These are phyloP conservation scores for Bicyclus anynana DNA, from an alignment of 1,140 invertebrate species.

Conservation along the genomic window DNA sequence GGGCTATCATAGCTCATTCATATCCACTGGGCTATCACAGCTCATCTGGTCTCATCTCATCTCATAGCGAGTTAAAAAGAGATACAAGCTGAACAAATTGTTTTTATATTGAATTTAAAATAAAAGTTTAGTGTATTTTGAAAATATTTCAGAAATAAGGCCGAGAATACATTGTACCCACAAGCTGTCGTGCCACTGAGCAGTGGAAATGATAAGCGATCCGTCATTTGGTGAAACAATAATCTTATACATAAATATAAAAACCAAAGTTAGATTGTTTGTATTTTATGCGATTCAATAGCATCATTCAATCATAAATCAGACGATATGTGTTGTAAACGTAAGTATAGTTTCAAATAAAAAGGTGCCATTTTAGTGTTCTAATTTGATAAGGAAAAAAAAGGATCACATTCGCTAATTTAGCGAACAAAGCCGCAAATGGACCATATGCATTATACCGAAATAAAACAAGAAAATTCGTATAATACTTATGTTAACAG, in stretches of 20 bases:
- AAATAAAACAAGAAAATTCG: constrained; percentile 9
- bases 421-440: constrained; percentile 1
- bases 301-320: too few relatives aligned
- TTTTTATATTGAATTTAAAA: background rate
- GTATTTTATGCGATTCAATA: too few relatives aligned
- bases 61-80: too few relatives aligned
- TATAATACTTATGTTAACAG: constrained; percentile 12
- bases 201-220: background rate
- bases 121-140: constrained; percentile 11
- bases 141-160: constrained; percentile 15
- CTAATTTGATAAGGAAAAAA: background rate
- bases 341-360: too few relatives aligned
- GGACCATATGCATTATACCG: background rate
- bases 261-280: too few relatives aligned
- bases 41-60: too few relatives aligned
- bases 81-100: constrained; percentile 16
- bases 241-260: background rate
- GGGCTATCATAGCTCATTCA: too few relatives aligned
- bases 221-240: background rate
- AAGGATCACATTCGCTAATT: background rate
- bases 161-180: constrained; percentile 11
- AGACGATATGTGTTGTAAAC: too few relatives aligned
- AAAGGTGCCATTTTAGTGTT: too few relatives aligned
- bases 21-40: too few relatives aligned
- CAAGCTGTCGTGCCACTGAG: background rate